Evolutionary conservation across 2,888 invertebrate genomes (phyloP).

Genomic region (Chirona hameri): DNA sequence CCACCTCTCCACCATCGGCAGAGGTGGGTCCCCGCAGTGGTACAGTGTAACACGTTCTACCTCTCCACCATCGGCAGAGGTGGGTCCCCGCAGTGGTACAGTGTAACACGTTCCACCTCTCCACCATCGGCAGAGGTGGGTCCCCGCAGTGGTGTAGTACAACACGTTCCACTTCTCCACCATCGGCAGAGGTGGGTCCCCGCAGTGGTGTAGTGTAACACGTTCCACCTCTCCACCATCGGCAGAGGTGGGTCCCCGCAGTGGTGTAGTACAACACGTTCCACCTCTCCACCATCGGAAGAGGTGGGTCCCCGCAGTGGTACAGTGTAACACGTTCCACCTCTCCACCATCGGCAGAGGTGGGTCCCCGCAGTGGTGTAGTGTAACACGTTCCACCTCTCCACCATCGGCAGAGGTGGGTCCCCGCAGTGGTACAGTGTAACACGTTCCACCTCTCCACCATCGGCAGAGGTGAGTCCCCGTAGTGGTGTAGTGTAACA

Average conservation of each 20-base stretch:
- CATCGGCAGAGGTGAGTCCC: background rate
- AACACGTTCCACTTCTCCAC: constrained; percentile 7
- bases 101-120: background rate
- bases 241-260: background rate
- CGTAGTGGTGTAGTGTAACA: background rate
- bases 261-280: background rate
- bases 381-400: background rate
- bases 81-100: background rate
- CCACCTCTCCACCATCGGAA: background rate
- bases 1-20: background rate
- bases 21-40: background rate
- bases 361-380: background rate
- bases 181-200: background rate
- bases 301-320: background rate
- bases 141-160: background rate
- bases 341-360: constrained; percentile 1
- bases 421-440: background rate
- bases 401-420: background rate
- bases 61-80: background rate
- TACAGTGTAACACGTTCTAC: background rate
- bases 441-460: constrained; percentile 1
- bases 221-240: background rate
- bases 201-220: background rate
- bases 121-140: background rate
- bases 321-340: background rate